A percentile compares a stretch with the other conserved stretches of the same genome.
Conservation (phyloP, 2,113 vertebrate genomes). For the Ceyx melanurus region DNA sequence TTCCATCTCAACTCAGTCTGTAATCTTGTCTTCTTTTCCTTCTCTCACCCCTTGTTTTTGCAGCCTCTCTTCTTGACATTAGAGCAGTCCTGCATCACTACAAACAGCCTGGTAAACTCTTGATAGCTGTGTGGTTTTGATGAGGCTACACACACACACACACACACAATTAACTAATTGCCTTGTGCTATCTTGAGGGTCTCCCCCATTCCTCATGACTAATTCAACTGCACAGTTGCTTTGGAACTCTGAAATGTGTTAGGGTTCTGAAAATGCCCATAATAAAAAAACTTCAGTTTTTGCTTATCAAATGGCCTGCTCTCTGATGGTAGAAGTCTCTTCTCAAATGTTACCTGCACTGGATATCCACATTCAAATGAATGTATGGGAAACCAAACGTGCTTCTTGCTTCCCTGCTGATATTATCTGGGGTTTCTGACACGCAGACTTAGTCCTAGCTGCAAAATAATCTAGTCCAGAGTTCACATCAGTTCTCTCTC, state of each 20-base stretch:
- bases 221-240: constrained; percentile 17
- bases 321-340: constrained; percentile 22
- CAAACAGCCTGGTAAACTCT: background rate
- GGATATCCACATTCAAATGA: background rate
- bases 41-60: background rate
- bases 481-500: background rate
- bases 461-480: background rate
- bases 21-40: background rate
- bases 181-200: background rate
- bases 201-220: constrained; percentile 1
- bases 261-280: constrained; percentile 22
- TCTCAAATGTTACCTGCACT: background rate
- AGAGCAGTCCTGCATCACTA: background rate
- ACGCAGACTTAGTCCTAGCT: background rate
- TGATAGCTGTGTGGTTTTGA: background rate
- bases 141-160: background rate
- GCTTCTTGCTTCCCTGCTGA: background rate
- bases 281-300: constrained; percentile 2
- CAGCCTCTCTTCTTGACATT: background rate
- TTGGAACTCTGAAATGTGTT: constrained; percentile 26
- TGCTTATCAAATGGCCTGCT: background rate
- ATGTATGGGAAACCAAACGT: background rate
- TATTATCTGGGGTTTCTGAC: background rate
- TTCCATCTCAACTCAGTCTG: background rate
- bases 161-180: background rate